Evolutionary conservation across 2,113 vertebrate species (phyloP).

Genomic region (Leucoraja erinaceus): DNA sequence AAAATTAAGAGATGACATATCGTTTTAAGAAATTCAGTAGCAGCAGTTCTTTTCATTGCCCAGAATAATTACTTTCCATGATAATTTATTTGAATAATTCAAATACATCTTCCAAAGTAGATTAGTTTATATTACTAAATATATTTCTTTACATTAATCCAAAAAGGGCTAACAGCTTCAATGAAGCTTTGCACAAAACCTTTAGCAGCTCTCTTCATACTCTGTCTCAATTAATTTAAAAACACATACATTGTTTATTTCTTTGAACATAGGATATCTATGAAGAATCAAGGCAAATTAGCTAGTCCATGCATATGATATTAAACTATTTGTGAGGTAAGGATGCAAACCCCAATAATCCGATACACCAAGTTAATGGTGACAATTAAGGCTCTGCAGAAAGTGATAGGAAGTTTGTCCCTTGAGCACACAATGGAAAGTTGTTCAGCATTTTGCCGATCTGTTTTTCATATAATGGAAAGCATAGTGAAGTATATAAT

Average conservation of each 20-base stretch:
- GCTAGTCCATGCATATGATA: not conserved
- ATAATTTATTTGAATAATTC: not conserved
- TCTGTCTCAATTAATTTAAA: not conserved
- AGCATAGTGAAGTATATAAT: not conserved
- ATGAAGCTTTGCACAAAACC: not conserved
- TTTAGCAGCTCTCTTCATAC: not conserved
- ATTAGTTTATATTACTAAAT: not conserved
- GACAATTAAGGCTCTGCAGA: not conserved
- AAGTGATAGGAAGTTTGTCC: not conserved
- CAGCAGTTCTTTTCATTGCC: not conserved
- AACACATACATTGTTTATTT: not conserved
- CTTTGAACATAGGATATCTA: not conserved
- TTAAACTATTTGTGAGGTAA: not conserved
- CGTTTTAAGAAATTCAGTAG: not conserved
- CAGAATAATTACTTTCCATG: not conserved
- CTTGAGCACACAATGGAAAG: not conserved
- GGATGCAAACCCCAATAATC: not conserved
- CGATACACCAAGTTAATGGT: not conserved
- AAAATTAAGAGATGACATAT: too few relatives aligned
- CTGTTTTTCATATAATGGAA: too few relatives aligned
- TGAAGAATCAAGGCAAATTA: not conserved
- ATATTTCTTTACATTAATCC: not conserved
- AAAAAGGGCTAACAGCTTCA: not conserved
- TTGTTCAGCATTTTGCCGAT: too few relatives aligned
- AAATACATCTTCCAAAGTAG: not conserved